phyloP scores from a whole-genome alignment of 2,797 vertebrate species.

The Coccyzus lansbergi region DNA sequence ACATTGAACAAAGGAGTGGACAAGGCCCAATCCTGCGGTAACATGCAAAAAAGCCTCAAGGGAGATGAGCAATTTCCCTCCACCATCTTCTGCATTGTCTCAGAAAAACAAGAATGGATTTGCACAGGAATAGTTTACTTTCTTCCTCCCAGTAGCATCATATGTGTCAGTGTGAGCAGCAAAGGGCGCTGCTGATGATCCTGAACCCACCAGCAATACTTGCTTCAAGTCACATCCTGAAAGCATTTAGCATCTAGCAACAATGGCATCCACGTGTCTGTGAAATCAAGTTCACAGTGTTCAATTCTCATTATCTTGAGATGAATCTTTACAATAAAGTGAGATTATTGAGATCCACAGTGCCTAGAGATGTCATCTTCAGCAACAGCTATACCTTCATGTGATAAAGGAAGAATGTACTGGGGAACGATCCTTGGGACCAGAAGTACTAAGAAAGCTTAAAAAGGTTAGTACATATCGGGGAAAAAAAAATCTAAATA shows the following conservation, averaged over 20 bases:
- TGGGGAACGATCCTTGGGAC: not conserved
- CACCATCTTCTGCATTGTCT: not conserved
- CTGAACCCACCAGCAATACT: not conserved
- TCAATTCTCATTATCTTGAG: not conserved
- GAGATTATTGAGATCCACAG: not conserved
- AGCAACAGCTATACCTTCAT: not conserved
- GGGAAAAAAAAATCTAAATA: not conserved
- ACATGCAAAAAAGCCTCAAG: conserved; percentile 28
- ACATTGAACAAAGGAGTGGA: not conserved
- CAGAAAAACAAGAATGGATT: conserved; percentile 48
- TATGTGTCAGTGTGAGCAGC: not conserved
- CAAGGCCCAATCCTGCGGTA: conserved; percentile 30
- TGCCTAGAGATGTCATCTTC: not conserved
- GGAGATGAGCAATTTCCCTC: conserved; percentile 56
- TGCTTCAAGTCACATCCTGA: not conserved
- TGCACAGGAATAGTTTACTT: conserved; percentile 2
- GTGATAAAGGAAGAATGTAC: not conserved
- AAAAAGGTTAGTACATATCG: not conserved
- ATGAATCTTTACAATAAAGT: not conserved
- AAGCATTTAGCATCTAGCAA: not conserved
- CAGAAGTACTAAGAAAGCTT: not conserved
- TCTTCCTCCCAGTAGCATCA: not conserved
- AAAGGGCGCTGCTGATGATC: not conserved
- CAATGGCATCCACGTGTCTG: accelerated
- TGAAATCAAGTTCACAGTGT: not conserved